Base-by-base conservation (phyloP, 2,888 invertebrate genomes). In the Watsonalla cultraria region DNA sequence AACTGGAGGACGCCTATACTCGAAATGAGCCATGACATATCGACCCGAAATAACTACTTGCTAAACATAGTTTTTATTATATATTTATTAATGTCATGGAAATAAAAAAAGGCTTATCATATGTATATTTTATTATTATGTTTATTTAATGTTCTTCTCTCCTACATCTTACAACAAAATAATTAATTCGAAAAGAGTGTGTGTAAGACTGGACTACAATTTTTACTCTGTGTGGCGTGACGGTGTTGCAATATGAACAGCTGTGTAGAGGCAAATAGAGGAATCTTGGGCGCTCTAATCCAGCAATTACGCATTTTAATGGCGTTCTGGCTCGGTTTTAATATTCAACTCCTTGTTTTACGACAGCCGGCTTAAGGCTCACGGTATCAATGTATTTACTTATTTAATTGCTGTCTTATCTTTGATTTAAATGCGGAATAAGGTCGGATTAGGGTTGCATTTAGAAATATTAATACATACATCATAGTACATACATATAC, bases 291-390 rank as follows among this genome's bases (percentile, higher is more conserved):
- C 80, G 82, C 78, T 78, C 80, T 90, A 90, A 90, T 89, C 90
- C 84, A 82, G 86, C 88, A 90, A 90, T 90, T 90, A 89, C 86
- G 86, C 82, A 90, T 89, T 90, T 90, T 90, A 89, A 90, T 90
- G 86, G 86, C 82, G 81, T 86, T 86, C 83, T 80, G 76, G 73
- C 71, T 75, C 78, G 84, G 78, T 90, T 90, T 90, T 90, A 90
- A 89, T 90, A 90, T 90, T 89, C 87, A 74, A 66, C 75, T 84
- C 87, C 89, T 84, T 83, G 87, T 88, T 90, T 87, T 86, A 88
- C 82, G 80, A 80, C 76, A 77, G 76, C 71, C 65, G 61, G 60
- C 62, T 63, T 64, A 58, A 65, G 69, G 57, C 75, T 68, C 69
- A 70, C 65, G 71, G 77, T 73, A 76, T 79, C 77, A 78, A 73